Conservation (phyloP, 2,797 vertebrate species). For the Carapus acus region DNA sequence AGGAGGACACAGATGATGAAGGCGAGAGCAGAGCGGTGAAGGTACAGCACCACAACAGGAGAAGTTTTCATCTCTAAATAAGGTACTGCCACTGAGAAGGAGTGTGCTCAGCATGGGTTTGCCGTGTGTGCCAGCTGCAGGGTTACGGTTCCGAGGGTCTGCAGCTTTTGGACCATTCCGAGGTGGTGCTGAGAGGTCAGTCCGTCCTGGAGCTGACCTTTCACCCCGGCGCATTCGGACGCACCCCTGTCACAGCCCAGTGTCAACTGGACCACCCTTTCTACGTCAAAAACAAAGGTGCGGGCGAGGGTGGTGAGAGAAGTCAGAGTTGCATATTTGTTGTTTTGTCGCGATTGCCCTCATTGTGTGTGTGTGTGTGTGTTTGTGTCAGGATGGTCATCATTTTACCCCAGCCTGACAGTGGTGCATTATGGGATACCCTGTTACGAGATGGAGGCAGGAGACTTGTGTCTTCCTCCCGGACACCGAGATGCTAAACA, state of each 20-base stretch:
- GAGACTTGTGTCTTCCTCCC: constrained; percentile 92
- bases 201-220: constrained; percentile 92
- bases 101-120: too few species aligned
- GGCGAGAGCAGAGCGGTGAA: constrained; percentile 40
- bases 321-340: background rate
- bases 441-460: constrained; percentile 91
- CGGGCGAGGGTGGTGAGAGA: background rate
- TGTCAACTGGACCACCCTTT: constrained; percentile 94
- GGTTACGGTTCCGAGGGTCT: constrained; percentile 90
- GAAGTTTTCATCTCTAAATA: too few species aligned
- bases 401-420: constrained; percentile 96
- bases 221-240: constrained; percentile 88
- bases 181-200: constrained; percentile 84
- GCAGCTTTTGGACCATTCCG: constrained; percentile 84
- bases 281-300: constrained; percentile 97
- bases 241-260: constrained; percentile 77
- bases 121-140: too few species aligned
- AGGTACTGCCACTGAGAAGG: too few species aligned
- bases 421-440: constrained; percentile 98
- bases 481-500: constrained; percentile 97
- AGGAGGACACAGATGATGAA: constrained; percentile 60
- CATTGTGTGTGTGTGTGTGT: constrained; percentile 13
- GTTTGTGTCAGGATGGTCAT: constrained; percentile 93
- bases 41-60: constrained; percentile 32
- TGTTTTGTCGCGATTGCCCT: background rate